Conservation (phyloP, 1,140 invertebrate genomes). For the Heterodera schachtii region DNA sequence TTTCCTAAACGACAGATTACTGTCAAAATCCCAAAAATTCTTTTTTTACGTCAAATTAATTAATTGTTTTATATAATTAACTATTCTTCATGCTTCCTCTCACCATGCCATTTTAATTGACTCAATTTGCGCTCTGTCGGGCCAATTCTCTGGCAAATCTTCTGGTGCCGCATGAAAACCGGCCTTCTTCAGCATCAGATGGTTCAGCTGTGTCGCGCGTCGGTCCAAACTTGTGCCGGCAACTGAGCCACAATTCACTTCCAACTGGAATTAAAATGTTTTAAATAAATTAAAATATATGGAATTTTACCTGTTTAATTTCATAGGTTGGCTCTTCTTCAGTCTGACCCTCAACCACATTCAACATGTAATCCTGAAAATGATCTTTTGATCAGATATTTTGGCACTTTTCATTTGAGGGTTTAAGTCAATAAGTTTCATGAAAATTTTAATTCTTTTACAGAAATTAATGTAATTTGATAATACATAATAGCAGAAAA, state of each 20-base stretch:
- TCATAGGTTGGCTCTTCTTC: not conserved
- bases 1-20: conserved; percentile 21
- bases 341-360: not conserved
- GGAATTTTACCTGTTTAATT: not conserved
- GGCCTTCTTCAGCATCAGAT: not conserved
- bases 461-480: too few species aligned
- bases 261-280: not conserved
- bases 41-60: not conserved
- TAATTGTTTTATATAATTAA: not conserved
- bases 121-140: not conserved
- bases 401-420: too few species aligned
- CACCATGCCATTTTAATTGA: not conserved
- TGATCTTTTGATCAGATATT: too few species aligned
- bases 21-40: too few species aligned
- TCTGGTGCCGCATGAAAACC: not conserved
- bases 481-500: too few species aligned
- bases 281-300: not conserved
- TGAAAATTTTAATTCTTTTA: too few species aligned
- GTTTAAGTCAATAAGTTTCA: too few species aligned
- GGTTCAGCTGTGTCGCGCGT: not conserved
- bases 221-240: not conserved
- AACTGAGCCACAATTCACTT: not conserved
- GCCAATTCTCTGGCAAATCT: not conserved
- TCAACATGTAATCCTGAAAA: not conserved
- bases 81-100: not conserved